Evolutionary conservation across 1,140 invertebrate species (phyloP).

Genomic region (Cydia strobilella): DNA sequence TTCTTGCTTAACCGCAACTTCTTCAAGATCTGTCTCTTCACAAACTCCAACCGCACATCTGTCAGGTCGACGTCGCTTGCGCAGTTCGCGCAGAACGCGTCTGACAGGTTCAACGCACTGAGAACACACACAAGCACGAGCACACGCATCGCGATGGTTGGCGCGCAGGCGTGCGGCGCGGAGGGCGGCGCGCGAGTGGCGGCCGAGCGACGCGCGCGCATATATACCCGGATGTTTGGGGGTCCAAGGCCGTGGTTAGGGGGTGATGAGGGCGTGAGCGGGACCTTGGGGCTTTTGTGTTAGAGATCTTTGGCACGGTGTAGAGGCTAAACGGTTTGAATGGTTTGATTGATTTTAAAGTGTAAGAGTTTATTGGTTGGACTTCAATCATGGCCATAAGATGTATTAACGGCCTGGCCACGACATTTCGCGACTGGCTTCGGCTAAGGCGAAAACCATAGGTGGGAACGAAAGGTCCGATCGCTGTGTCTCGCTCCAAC

Average conservation of each 20-base stretch:
- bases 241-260: slow-evolving; percentile 7
- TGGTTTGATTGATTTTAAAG: too few species aligned
- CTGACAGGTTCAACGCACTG: slow-evolving; percentile 49
- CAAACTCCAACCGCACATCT: slow-evolving; percentile 85
- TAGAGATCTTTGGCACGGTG: not conserved
- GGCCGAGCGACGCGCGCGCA: not conserved
- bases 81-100: slow-evolving; percentile 64
- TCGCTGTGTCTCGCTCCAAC: too few species aligned
- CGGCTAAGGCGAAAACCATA: too few species aligned
- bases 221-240: slow-evolving; percentile 19
- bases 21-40: slow-evolving; percentile 90
- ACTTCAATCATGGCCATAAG: too few species aligned
- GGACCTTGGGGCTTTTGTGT: not conserved
- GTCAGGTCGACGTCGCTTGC: slow-evolving; percentile 70
- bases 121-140: slow-evolving; percentile 55
- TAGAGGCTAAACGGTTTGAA: too few species aligned
- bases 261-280: slow-evolving; percentile 9
- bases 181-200: slow-evolving; percentile 9
- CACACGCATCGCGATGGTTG: slow-evolving; percentile 41
- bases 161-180: not conserved
- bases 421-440: too few species aligned
- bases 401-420: too few species aligned
- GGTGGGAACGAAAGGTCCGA: too few species aligned
- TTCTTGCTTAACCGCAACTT: slow-evolving; percentile 87
- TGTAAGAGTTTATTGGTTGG: too few species aligned